Evolutionary conservation across 2,113 vertebrate species (phyloP), one percentile per base, ranked within the genome.

Genomic region (Equus przewalskii): DNA sequence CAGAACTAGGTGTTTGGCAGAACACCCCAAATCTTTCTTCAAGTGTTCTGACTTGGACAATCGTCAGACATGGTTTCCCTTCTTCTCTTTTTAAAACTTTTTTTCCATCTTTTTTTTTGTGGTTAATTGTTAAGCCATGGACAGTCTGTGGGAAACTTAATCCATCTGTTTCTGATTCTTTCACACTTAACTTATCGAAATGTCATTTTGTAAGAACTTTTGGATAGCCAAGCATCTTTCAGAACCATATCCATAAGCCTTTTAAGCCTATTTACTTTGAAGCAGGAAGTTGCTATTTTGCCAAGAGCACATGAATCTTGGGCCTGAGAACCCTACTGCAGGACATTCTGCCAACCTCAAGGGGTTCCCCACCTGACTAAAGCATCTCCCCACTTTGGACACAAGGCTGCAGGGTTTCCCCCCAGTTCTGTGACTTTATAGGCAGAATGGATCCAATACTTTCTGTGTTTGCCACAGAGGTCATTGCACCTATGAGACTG

Each of bases 161-260:
- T 86, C 79, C 94, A 96, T 97, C 91, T 97, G 94, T 94, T 98
- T 98, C 84, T 94, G 67, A 93, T 96, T 97, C 67, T 95, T 96
- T 88, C 46, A 91, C 49, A 95, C 76, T 96, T 83, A 69, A 96
- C 87, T 96, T 97, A 97, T 82, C 5, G 5, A 96, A 91, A 91
- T 1, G 1, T 92, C 89, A 72, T 89, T 97, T 97, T 91, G 26
- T 85, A 95, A 96, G 83, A 87, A 72, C 12, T 73, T 82, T 94
- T 78, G 62, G 82, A 56, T 91, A 89, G 89, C 78, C 67, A 96
- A 93, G 28, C 85, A 82, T 49, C 41, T 58, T 86, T 97, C 89
- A 96, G 85, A 76, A 92, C 33, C 60, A 95, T 93, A 95, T 96
- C 89, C 51, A 36, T 89, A 89, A 97, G 67, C 33, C 44, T 87